A percentile compares a stretch with the other conserved stretches of the same genome.
Evolutionary conservation across 2,888 invertebrate genomes (phyloP).

Genomic region (Eueremaeus valkanovi): DNA sequence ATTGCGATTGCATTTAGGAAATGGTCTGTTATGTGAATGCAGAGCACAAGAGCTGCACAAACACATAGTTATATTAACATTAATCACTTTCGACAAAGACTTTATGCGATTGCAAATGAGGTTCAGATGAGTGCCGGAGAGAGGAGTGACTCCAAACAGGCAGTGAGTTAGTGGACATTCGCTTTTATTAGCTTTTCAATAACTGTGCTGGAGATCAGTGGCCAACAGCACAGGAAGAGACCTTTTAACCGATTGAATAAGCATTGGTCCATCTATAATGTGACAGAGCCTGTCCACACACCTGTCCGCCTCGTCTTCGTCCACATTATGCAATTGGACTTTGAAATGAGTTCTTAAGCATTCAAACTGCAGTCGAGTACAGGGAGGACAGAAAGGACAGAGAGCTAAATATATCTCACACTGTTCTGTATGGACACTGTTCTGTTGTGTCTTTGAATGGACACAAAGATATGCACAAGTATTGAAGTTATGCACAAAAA

Average conservation of each 20-base stretch:
- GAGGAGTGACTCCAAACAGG: conserved; percentile 23
- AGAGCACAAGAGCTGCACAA: neutral
- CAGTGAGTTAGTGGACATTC: conserved; percentile 3
- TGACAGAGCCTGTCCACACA: conserved; percentile 12
- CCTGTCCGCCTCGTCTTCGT: conserved; percentile 21
- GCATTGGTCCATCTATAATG: neutral
- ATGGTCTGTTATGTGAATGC: neutral
- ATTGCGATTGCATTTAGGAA: conserved; percentile 18
- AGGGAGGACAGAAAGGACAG: neutral
- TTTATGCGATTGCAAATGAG: conserved; percentile 21
- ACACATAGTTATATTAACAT: conserved; percentile 19
- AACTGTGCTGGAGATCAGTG: conserved; percentile 14
- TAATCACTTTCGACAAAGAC: conserved; percentile 29
- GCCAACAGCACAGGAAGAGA: conserved; percentile 19
- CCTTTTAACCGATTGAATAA: conserved; percentile 32
- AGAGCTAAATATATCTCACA: conserved; percentile 31
- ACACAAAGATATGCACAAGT: conserved; percentile 12
- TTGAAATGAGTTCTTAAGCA: neutral
- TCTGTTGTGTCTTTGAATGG: neutral
- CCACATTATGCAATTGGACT: conserved; percentile 1
- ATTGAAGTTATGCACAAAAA: conserved; percentile 19
- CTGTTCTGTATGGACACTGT: neutral
- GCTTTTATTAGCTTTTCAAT: conserved; percentile 31
- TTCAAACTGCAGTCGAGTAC: no score
- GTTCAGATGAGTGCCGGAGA: neutral